Evolutionary conservation across 2,888 invertebrate genomes (phyloP).

Genomic region (Yponomeuta malinellus): DNA sequence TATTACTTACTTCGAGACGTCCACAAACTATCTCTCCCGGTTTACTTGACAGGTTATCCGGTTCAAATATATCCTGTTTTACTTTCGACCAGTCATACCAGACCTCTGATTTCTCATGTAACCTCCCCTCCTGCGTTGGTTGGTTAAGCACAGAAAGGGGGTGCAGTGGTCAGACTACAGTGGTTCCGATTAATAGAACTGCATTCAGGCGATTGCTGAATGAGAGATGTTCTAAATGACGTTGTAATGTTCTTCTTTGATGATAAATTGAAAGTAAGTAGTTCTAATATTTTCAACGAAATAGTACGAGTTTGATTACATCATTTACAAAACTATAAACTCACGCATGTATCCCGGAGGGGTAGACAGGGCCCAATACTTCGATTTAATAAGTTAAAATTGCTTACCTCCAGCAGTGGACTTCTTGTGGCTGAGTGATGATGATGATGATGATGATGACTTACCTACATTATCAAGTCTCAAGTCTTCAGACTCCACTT

Average conservation of each 20-base stretch:
- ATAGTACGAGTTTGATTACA: not conserved
- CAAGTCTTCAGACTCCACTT: too few relatives aligned
- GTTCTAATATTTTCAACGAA: not conserved
- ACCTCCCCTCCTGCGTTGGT: not conserved
- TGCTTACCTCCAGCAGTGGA: too few relatives aligned
- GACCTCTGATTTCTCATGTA: not conserved
- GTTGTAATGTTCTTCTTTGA: not conserved
- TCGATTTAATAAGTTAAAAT: too few relatives aligned
- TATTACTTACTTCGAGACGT: not conserved
- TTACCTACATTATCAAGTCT: too few relatives aligned
- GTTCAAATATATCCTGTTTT: not conserved
- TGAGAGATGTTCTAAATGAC: not conserved
- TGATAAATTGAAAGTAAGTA: not conserved
- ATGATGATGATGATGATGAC: too few relatives aligned
- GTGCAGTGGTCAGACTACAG: not conserved
- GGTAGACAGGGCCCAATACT: too few relatives aligned
- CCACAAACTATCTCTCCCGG: not conserved
- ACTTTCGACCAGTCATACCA: not conserved
- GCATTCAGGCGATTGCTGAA: not conserved
- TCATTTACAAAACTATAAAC: too few relatives aligned
- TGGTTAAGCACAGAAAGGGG: not conserved
- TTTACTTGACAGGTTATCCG: not conserved
- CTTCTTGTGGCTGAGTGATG: too few relatives aligned
- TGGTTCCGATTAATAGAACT: not conserved
- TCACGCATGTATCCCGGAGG: too few relatives aligned